These are phyloP conservation scores for Eilema sororculum DNA, from an alignment of 2,888 invertebrate genomes.

Conservation along the genomic window DNA sequence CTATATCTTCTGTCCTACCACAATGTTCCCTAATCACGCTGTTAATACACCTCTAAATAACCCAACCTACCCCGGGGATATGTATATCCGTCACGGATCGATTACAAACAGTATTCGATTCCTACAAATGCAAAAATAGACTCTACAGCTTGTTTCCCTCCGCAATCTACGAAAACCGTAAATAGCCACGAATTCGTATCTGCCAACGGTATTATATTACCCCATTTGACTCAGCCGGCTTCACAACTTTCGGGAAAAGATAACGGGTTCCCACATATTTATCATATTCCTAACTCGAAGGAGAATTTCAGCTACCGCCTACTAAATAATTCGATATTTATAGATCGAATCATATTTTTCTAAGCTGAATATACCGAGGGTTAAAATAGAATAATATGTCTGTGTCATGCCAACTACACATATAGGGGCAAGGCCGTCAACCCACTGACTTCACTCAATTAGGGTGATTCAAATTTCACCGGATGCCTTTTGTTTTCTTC, in stretches of 20 bases:
- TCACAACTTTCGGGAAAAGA: neutral
- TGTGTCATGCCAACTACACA: neutral
- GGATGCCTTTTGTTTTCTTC: too few relatives aligned
- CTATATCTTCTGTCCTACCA: too few relatives aligned
- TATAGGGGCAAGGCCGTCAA: neutral
- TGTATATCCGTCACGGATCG: neutral
- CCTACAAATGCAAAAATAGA: neutral
- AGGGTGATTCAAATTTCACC: too few relatives aligned
- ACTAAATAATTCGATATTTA: conserved; percentile 2
- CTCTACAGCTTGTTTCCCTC: conserved; percentile 12
- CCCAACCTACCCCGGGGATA: neutral
- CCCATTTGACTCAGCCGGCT: neutral
- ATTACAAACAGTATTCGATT: neutral
- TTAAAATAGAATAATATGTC: neutral
- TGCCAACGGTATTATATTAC: conserved; percentile 5
- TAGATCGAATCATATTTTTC: conserved; percentile 5
- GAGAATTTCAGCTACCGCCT: neutral
- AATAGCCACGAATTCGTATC: neutral
- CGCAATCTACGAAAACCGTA: neutral
- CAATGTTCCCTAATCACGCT: neutral
- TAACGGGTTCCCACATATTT: conserved; percentile 5
- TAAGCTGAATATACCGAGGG: conserved; percentile 9
- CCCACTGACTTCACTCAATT: neutral
- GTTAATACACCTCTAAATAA: neutral
- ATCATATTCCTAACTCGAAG: neutral